A percentile compares a stretch with the other conserved stretches of the same genome.
phyloP scores from a whole-genome alignment of 1,140 invertebrate genomes.

The Adelges cooleyi region DNA sequence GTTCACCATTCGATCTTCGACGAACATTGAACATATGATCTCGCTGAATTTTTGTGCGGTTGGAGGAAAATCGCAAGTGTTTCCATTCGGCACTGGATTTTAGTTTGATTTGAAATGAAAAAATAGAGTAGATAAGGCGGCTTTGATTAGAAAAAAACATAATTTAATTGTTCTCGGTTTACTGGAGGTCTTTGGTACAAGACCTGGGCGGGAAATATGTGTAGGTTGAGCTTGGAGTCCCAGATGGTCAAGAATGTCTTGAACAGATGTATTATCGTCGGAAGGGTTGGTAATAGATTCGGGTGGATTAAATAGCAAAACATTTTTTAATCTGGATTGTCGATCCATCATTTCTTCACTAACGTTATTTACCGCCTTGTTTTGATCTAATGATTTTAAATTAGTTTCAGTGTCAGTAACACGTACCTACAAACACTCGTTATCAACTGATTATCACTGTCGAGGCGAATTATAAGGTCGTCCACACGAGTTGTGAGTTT shows the following conservation, averaged over 20 bases:
- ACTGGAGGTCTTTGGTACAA: no score
- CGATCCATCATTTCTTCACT: not conserved
- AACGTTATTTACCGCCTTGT: not conserved
- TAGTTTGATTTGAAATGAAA: not conserved
- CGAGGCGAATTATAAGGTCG: not conserved
- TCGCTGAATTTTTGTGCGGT: not conserved
- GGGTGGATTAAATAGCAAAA: not conserved
- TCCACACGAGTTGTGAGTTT: not conserved
- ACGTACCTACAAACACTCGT: not conserved
- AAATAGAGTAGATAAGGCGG: not conserved
- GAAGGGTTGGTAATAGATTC: not conserved
- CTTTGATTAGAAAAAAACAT: not conserved
- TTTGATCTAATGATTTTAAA: not conserved
- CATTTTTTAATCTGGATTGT: not conserved
- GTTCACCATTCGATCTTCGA: not conserved
- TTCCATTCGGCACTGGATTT: not conserved
- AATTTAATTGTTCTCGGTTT: not conserved
- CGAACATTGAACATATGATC: not conserved
- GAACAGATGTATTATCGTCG: not conserved
- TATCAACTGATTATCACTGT: not conserved
- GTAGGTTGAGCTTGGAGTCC: not conserved
- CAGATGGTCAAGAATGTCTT: not conserved
- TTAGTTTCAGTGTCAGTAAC: not conserved
- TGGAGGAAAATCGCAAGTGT: not conserved
- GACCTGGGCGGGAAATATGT: not conserved